Evolutionary conservation across 2,797 vertebrate genomes (phyloP), one percentile per base, ranked within the genome.

Genomic region (Hemibagrus guttatus): DNA sequence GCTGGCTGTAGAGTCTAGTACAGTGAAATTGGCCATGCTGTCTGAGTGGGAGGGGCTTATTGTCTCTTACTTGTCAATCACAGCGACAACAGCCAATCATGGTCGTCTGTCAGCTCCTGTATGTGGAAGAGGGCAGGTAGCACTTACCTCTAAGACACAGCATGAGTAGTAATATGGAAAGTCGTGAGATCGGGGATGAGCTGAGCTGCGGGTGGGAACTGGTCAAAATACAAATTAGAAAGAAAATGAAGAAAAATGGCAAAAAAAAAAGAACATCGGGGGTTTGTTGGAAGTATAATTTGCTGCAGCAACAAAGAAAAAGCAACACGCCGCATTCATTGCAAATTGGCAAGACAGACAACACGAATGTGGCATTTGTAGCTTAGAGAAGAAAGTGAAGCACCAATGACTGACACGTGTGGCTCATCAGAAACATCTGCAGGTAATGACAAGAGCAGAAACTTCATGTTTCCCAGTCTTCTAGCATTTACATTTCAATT

Each of bases 401-500:
- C 59, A 49, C 69, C 42, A 59, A 82, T 17, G 26, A 19, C 28
- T 39, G 82, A 85, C 81, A 87, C 72, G 63, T 91, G 84, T 87
- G 78, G 54, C 84, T 84, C 68, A 71, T 84, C 75, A 78, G 64
- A 89, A 85, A 91, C 88, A 91, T 91, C 91, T 93, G 92, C 76
- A 85, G 87, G 59, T 88, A 86, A 91, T 78, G 69, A 49, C 42
- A 28, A 79, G 69, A 42, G 35, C 80, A 13, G 8, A 6, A 11
- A 49, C 46, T 31, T 82, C 63, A 82, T 17, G 21, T 75, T 87
- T 87, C 78, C 52, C 42, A 84, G 26, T 64, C 56, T 46, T 49
- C 42, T 63, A 8, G 26, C 75, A 6, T 78, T 87, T 49, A 76
- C 84, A 87, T 66, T 81, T 85, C 13, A 5, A 42, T 89, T 86